phyloP scores from a whole-genome alignment of 2,888 invertebrate species.

The Rhorus exstirpatorius region DNA sequence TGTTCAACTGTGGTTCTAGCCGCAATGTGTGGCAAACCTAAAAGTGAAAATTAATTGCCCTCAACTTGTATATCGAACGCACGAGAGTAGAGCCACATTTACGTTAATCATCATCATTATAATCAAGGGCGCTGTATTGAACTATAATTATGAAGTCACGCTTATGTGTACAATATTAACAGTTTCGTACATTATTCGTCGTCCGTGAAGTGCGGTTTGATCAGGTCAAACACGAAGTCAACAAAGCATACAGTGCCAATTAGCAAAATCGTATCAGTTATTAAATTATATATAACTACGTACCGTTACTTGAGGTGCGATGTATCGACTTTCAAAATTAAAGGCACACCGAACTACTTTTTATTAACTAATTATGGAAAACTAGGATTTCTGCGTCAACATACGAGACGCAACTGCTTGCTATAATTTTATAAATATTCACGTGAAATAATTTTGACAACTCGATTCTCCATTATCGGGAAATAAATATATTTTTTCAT shows the following conservation, averaged over 20 bases:
- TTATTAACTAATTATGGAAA: not conserved
- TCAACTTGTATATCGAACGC: constrained; percentile 33
- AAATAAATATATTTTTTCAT: too few relatives aligned
- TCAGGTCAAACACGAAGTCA: constrained; percentile 4
- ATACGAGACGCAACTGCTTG: not conserved
- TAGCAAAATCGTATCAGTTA: not conserved
- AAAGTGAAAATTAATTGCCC: constrained; percentile 63
- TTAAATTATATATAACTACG: not conserved
- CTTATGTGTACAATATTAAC: constrained; percentile 39
- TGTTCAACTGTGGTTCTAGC: constrained; percentile 20
- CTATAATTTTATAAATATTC: not conserved
- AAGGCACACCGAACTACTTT: not conserved
- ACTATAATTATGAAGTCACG: constrained; percentile 62
- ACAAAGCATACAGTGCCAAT: not conserved
- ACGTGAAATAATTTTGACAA: not conserved
- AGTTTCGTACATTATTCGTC: constrained; percentile 1
- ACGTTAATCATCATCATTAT: constrained; percentile 38
- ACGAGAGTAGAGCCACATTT: constrained; percentile 1
- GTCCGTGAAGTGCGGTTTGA: constrained; percentile 3
- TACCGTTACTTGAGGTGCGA: not conserved
- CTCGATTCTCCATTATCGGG: too few relatives aligned
- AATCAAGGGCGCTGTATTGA: constrained; percentile 23
- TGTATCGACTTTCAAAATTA: too few relatives aligned
- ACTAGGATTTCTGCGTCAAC: not conserved
- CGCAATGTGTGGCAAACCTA: constrained; percentile 48